These are phyloP conservation scores for Papilio elwesi DNA, from an alignment of 2,888 invertebrate genomes.

Conservation along the genomic window DNA sequence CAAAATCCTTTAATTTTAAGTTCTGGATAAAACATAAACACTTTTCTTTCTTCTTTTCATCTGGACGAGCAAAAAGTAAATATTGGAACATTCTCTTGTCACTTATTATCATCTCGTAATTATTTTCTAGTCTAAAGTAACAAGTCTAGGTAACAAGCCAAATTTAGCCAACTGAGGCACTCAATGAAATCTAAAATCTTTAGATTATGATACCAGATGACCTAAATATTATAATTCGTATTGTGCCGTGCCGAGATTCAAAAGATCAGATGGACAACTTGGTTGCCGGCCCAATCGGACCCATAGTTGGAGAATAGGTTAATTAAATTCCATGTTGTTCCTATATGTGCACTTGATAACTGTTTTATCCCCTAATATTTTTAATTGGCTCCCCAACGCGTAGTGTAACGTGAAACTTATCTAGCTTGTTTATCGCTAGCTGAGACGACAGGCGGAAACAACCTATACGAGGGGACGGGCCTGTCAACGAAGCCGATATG, in stretches of 20 bases:
- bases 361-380: constrained; percentile 29
- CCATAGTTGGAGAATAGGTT: background rate
- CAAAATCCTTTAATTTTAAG: background rate
- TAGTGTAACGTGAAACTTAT: constrained; percentile 48
- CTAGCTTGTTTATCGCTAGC: constrained; percentile 46
- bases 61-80: no score
- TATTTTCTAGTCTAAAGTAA: no score
- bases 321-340: background rate
- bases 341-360: background rate
- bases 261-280: background rate
- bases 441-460: constrained; percentile 44
- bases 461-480: constrained; percentile 44
- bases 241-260: background rate
- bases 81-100: no score
- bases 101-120: no score
- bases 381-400: constrained; percentile 47
- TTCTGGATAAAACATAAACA: no score
- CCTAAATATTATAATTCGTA: background rate
- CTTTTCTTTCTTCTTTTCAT: no score
- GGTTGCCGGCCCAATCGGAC: background rate
- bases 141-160: background rate
- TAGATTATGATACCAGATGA: background rate
- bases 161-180: background rate
- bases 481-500: constrained; percentile 40
- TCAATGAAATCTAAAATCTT: background rate